Base-by-base conservation (phyloP, 1,140 invertebrate genomes). In the Drosophila yakuba region DNA sequence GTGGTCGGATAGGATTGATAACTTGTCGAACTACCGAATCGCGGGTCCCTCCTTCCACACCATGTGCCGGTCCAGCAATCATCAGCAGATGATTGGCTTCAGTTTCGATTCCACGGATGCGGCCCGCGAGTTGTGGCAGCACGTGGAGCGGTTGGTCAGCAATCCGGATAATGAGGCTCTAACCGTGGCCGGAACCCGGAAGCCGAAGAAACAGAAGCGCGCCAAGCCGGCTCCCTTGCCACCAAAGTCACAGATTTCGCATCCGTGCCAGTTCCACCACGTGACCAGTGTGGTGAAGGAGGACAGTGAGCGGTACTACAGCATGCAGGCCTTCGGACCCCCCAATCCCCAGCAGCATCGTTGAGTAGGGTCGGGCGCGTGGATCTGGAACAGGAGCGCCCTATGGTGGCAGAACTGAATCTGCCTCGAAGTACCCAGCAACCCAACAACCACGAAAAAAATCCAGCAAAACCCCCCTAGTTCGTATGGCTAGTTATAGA, bases 201-300 rank as follows among this genome's bases (percentile, higher is more conserved):
- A 94, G 72, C 94, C 94, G 79, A 94, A 94, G 91, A 94, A 94
- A 59, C 93, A 93, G 72, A 93, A 93, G 57, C 76, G 90, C 7
- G 78, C 90, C 0, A 94, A 94, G 85, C 93, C 94, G 50, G 90
- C 93, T 5, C 93, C 94, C 48, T 92, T 96, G 55, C 96, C 96
- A 4, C 94, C 95, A 23, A 97, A 97, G 91, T 95, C 94, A 50
- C 96, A 97, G 90, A 98, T 98, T 73, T 97, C 96, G 12, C 95
- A 96, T 79, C 97, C 97, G 0, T 97, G 97, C 91, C 96, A 96
- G 81, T 98, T 98, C 92, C 95, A 97, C 60, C 97, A 98, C 88
- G 95, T 98, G 48, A 97, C 96, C 28, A 96, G 95, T 68, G 95
- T 98, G 11, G 96, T 96, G 62, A 93, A 94, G 15, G 94, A 94